phyloP scores from a whole-genome alignment of 2,113 vertebrate genomes.

The Falco punctatus region DNA sequence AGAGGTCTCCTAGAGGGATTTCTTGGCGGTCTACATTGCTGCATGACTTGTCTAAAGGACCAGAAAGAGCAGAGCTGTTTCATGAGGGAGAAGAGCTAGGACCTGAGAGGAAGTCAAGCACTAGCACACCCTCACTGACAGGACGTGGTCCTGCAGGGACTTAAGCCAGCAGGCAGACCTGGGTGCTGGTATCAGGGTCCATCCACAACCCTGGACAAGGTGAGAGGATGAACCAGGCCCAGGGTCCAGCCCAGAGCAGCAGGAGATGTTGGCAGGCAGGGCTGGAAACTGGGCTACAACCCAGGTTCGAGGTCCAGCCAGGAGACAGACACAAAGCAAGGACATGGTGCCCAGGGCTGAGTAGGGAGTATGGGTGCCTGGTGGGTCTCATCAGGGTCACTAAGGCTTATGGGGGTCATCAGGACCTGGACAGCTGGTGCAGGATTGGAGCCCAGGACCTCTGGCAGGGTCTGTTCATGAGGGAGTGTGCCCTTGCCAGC shows the following conservation, averaged over 20 bases:
- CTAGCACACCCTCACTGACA: neutral
- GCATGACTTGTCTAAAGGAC: neutral
- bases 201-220: neutral
- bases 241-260: neutral
- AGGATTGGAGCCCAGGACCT: neutral
- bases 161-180: neutral
- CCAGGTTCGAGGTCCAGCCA: neutral
- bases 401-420: rapidly evolving
- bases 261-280: neutral
- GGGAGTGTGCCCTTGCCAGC: neutral
- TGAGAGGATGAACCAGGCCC: neutral
- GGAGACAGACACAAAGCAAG: neutral
- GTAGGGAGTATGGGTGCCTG: neutral
- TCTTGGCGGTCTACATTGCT: neutral
- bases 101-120: neutral
- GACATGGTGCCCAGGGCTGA: neutral
- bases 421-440: neutral
- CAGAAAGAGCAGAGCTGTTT: neutral
- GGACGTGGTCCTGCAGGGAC: neutral
- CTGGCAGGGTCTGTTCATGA: neutral
- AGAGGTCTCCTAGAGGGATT: neutral
- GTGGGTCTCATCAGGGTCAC: rapidly evolving
- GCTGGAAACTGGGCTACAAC: neutral
- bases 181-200: neutral
- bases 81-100: neutral